Percentiles rank a stretch among this genome's conserved stretches.
Evolutionary conservation across 1,140 invertebrate species (phyloP).

Genomic region (Apis laboriosa): DNA sequence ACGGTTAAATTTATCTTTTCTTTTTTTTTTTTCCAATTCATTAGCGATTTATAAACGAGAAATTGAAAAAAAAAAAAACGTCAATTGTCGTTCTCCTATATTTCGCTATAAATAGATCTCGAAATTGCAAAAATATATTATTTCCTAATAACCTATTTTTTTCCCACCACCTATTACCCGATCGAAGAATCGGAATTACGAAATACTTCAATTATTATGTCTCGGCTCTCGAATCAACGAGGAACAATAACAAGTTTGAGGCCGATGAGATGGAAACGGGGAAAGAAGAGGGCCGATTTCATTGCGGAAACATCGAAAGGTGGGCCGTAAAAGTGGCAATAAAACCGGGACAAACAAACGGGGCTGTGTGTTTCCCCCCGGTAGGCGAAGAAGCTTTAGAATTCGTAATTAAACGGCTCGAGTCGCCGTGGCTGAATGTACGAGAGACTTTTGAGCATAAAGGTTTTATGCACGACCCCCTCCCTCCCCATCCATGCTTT

Average conservation of each 20-base stretch:
- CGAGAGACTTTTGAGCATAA: constrained; percentile 53
- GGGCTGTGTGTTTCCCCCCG: constrained; percentile 40
- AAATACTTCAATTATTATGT: constrained; percentile 44
- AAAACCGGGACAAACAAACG: constrained; percentile 60
- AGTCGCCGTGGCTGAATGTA: constrained; percentile 40
- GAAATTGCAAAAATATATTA: too few species aligned
- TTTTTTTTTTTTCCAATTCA: neutral
- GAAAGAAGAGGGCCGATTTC: constrained; percentile 8
- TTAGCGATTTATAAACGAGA: neutral
- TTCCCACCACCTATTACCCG: too few species aligned
- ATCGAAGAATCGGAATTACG: neutral
- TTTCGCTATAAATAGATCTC: too few species aligned
- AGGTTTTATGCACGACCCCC: constrained; percentile 61
- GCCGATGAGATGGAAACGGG: neutral
- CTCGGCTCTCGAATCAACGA: constrained; percentile 26
- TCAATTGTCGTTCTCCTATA: neutral
- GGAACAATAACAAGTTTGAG: constrained; percentile 29
- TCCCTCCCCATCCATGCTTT: constrained; percentile 8
- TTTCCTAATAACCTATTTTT: too few species aligned
- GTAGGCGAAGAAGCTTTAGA: constrained; percentile 64
- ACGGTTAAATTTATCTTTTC: neutral
- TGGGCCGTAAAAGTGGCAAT: constrained; percentile 67
- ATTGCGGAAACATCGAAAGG: constrained; percentile 44
- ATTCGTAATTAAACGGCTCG: constrained; percentile 71
- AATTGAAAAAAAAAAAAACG: neutral